Evolutionary conservation across 2,113 vertebrate genomes (phyloP), one percentile per base, ranked within the genome.

Genomic region (Cavia aperea): DNA sequence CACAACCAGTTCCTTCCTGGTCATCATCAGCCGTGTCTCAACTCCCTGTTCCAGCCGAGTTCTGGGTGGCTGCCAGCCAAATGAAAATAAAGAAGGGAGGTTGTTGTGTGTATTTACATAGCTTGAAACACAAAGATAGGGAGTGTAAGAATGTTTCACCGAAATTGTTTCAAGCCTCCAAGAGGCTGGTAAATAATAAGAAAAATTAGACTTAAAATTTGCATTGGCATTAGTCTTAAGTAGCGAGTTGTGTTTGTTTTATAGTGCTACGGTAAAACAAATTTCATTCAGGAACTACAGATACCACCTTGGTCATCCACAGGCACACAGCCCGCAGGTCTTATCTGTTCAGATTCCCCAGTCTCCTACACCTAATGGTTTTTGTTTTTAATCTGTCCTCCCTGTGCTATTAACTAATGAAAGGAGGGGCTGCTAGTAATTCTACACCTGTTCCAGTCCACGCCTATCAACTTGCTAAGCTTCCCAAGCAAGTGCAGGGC

Each of bases 381-480:
- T 96, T 82, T 54, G 51, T 89, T 82, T 92, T 36, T 62, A 58
- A 87, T 93, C 95, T 93, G 94, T 96, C 96, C 96, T 97, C 93
- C 83, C 60, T n/a, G 65, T 9, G 82, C 95, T 92, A 54, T 93
- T 95, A 94, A 65, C 97, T 95, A 97, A 79, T 97, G 97, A 96
- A 95, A 97, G 98, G 98, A 98, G 98, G 98, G 96, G 97, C 97
- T 54, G 92, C 95, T 94, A 81, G 98, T 99, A 98, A 99, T 98
- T 96, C 98, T 98, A 99, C 98, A 98, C 99, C 98, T 99, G 98
- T 96, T 88, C 96, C 92, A 97, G 88, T 97, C 98, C 98, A 98
- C 97, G 94, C 98, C 97, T 97, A 95, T 98, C 97, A 97, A 98
- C 98, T 98, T 96, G 97, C 97, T 97, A 94, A 98, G 98, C 98